Evolutionary conservation across 2,888 invertebrate species (phyloP).

Genomic region (Keiferia lycopersicella): DNA sequence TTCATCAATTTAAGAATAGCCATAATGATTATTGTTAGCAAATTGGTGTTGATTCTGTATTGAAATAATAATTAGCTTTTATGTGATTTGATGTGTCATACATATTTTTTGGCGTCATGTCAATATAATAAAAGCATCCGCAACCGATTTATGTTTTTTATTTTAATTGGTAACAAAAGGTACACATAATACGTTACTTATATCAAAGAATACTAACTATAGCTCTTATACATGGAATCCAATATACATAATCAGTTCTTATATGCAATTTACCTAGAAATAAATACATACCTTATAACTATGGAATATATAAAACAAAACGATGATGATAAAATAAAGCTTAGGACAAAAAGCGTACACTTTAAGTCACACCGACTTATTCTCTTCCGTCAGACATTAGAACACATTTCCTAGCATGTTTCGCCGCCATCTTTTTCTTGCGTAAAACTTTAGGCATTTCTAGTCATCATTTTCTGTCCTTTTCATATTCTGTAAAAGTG

Average conservation of each 20-base stretch:
- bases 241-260: constrained; percentile 16
- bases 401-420: too few relatives aligned
- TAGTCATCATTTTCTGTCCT: too few relatives aligned
- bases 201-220: too few relatives aligned
- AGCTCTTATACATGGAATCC: not conserved
- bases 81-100: constrained; percentile 28
- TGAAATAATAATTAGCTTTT: constrained; percentile 4
- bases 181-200: constrained; percentile 14
- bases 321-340: too few relatives aligned
- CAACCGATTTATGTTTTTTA: constrained; percentile 38
- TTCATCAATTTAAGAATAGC: not conserved
- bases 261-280: not conserved
- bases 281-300: not conserved
- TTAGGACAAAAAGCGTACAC: too few relatives aligned
- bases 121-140: constrained; percentile 42
- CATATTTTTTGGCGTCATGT: constrained; percentile 28
- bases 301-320: too few relatives aligned
- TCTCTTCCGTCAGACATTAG: too few relatives aligned
- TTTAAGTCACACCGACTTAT: too few relatives aligned
- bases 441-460: too few relatives aligned
- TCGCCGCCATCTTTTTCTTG: too few relatives aligned
- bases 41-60: constrained; percentile 7
- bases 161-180: constrained; percentile 10
- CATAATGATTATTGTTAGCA: constrained; percentile 12
- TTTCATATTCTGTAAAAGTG: too few relatives aligned